Conservation (phyloP, 2,797 vertebrate species). For the Spheniscus humboldti region DNA sequence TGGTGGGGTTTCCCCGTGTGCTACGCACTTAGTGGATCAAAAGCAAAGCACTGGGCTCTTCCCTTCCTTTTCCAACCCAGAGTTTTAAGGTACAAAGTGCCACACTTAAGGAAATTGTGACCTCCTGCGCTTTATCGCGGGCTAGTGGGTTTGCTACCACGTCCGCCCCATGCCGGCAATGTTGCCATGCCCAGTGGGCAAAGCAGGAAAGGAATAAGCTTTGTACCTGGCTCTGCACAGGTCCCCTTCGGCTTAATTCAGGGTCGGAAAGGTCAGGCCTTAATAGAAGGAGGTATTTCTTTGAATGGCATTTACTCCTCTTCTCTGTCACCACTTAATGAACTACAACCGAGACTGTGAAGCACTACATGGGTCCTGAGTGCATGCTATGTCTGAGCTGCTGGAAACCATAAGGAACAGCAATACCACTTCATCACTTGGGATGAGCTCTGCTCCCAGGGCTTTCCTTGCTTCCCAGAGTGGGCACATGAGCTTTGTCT, state of each 20-base stretch:
- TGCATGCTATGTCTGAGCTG: accelerated
- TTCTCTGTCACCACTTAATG: not conserved
- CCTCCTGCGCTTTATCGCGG: accelerated
- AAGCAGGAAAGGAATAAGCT: not conserved
- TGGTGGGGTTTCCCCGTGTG: accelerated
- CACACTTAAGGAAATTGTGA: accelerated
- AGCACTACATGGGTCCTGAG: not conserved
- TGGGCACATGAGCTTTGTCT: not conserved
- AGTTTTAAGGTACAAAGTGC: not conserved
- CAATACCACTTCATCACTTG: not conserved
- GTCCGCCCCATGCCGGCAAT: accelerated
- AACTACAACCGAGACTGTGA: not conserved
- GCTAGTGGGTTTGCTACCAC: not conserved
- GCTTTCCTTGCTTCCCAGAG: not conserved
- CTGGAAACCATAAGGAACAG: not conserved
- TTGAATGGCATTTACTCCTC: not conserved
- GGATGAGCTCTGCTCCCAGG: not conserved
- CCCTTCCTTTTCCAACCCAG: not conserved
- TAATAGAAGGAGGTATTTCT: not conserved
- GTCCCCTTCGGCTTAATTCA: not conserved
- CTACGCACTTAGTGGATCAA: accelerated
- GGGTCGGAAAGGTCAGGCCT: accelerated
- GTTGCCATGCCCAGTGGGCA: not conserved
- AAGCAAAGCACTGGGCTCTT: not conserved
- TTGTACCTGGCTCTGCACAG: not conserved